Percentiles rank a stretch among this genome's conserved stretches.
Evolutionary conservation across 2,113 vertebrate genomes (phyloP).

Genomic region (Nothocercus julius): DNA sequence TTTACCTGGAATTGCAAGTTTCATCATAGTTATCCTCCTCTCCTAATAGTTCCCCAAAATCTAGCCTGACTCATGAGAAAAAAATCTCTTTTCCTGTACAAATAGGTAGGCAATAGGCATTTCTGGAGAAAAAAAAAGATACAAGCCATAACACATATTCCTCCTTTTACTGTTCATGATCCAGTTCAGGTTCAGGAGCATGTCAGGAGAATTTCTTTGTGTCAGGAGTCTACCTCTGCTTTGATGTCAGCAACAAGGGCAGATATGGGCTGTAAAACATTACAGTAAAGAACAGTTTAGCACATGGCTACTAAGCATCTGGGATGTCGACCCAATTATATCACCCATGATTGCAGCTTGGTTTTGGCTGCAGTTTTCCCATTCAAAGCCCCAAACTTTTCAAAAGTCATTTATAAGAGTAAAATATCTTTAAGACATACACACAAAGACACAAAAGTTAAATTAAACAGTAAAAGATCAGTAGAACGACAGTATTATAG

Average conservation of each 20-base stretch:
- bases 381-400: neutral
- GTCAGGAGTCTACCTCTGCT: neutral
- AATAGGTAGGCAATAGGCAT: neutral
- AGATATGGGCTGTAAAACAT: neutral
- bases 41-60: too few relatives aligned
- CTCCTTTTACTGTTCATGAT: neutral
- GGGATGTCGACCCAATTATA: neutral
- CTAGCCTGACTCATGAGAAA: too few relatives aligned
- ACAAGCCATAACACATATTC: neutral
- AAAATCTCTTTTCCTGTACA: too few relatives aligned
- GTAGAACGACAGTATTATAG: neutral
- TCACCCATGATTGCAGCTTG: rapidly evolving
- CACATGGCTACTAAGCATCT: neutral
- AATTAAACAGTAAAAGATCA: neutral
- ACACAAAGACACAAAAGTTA: neutral
- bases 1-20: too few relatives aligned
- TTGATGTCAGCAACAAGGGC: rapidly evolving
- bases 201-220: neutral
- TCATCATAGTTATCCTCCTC: too few relatives aligned
- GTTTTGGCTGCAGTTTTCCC: neutral
- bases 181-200: neutral
- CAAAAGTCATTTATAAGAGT: neutral
- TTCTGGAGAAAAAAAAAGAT: neutral
- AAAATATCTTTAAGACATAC: neutral
- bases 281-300: neutral